Conservation (phyloP, 2,888 invertebrate species). For the Schizaphis graminum region DNA sequence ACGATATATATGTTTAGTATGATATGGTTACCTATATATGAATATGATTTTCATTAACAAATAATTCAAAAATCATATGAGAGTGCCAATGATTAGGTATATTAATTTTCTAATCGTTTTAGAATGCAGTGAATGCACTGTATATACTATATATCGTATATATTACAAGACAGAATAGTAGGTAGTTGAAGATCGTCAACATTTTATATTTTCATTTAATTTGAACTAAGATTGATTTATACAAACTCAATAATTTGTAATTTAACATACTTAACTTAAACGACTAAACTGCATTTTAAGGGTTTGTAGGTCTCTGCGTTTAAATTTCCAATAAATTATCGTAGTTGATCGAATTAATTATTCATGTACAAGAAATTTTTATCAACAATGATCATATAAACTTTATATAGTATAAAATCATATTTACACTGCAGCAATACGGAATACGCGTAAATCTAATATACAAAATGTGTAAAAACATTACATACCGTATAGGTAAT, state of each 20-base stretch:
- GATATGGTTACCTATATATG: too few species aligned
- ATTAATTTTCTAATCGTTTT: too few species aligned
- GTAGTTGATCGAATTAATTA: background rate
- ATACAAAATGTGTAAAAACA: background rate
- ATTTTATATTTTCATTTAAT: conserved; percentile 13
- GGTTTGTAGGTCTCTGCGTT: background rate
- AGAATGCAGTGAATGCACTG: too few species aligned
- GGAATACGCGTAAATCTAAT: background rate
- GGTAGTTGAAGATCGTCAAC: background rate
- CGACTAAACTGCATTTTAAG: background rate
- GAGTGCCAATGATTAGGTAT: too few species aligned
- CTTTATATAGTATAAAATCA: background rate
- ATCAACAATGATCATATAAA: background rate
- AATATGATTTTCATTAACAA: too few species aligned
- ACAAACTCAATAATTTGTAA: background rate
- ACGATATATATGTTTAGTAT: background rate
- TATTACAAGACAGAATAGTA: too few species aligned
- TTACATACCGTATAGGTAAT: background rate
- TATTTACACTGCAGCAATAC: background rate
- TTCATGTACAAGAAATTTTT: background rate
- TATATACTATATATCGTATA: too few species aligned
- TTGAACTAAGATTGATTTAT: background rate
- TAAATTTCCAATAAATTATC: background rate
- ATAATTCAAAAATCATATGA: too few species aligned
- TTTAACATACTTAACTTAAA: background rate